Conservation (phyloP, 2,113 vertebrate species). For the Apteryx owenii region DNA sequence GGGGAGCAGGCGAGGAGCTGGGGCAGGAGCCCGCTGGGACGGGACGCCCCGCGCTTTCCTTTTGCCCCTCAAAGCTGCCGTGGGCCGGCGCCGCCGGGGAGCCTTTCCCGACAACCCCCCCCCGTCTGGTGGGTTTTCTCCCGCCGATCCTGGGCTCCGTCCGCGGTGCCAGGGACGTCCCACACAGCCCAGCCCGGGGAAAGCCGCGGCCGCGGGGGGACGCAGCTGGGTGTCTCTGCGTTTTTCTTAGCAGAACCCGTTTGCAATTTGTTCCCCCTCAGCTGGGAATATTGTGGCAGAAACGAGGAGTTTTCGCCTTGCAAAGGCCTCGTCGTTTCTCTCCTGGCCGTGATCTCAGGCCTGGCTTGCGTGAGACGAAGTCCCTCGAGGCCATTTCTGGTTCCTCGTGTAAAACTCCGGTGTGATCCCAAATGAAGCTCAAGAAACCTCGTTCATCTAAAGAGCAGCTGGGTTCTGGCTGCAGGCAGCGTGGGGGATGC, state of each 20-base stretch:
- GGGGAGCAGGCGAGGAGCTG: no score
- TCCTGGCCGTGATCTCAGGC: not conserved
- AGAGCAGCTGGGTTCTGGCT: not conserved
- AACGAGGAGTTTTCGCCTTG: not conserved
- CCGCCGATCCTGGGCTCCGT: no score
- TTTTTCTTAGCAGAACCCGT: not conserved
- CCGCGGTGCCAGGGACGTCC: no score
- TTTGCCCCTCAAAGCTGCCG: no score
- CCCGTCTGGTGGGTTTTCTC: no score
- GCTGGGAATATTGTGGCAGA: not conserved
- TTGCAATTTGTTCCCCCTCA: not conserved
- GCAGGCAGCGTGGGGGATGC: not conserved
- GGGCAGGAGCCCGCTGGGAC: no score
- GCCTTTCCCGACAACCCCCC: no score
- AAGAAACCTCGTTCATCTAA: not conserved
- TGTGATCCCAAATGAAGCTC: slow-evolving; percentile 14
- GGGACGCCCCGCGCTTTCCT: no score
- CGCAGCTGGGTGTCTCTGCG: no score
- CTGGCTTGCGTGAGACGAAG: not conserved
- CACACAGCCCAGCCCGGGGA: no score
- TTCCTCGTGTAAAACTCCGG: not conserved
- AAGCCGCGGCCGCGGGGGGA: no score
- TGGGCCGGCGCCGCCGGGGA: no score
- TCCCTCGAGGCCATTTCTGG: not conserved
- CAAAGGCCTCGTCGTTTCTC: slow-evolving; percentile 26